Conservation (phyloP, 2,797 vertebrate genomes). For the Hydrocynus forskahlii region DNA sequence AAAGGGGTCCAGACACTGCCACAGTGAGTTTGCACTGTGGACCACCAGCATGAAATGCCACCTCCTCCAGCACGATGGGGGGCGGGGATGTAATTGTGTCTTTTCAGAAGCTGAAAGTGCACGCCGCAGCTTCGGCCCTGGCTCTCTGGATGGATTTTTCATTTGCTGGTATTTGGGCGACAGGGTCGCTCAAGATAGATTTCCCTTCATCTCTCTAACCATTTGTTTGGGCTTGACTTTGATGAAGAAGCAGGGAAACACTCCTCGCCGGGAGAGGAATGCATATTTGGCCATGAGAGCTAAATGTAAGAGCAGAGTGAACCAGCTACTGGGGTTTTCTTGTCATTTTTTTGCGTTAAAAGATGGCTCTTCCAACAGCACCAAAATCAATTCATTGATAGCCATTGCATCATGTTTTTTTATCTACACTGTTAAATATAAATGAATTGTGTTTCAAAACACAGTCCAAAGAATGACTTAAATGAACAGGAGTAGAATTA, state of each 20-base stretch:
- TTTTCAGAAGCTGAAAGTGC: constrained; percentile 74
- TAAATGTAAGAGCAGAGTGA: constrained; percentile 28
- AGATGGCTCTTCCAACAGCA: not conserved
- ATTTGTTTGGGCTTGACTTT: constrained; percentile 56
- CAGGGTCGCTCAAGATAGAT: constrained; percentile 64
- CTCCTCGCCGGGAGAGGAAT: constrained; percentile 52
- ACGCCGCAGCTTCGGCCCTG: constrained; percentile 72
- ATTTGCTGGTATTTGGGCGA: constrained; percentile 75
- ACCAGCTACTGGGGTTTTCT: constrained; percentile 15
- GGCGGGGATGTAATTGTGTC: constrained; percentile 72
- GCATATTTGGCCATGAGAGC: constrained; percentile 48
- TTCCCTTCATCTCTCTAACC: constrained; percentile 49
- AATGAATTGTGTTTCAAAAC: not conserved
- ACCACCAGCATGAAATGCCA: constrained; percentile 72
- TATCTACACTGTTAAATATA: not conserved
- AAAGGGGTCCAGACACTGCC: constrained; percentile 61
- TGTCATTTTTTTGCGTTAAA: not conserved
- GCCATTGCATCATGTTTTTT: not conserved
- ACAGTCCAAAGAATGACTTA: not conserved
- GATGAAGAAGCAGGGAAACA: constrained; percentile 62
- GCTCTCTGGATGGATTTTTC: constrained; percentile 73
- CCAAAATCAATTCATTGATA: not conserved
- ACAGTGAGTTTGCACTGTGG: constrained; percentile 64
- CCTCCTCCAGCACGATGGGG: constrained; percentile 67
- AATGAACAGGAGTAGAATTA: not conserved